Percentiles rank a stretch among this genome's conserved stretches.
These are phyloP conservation scores for Cryptocephalus primarius DNA, from an alignment of 2,888 invertebrate genomes.

Conservation along the genomic window DNA sequence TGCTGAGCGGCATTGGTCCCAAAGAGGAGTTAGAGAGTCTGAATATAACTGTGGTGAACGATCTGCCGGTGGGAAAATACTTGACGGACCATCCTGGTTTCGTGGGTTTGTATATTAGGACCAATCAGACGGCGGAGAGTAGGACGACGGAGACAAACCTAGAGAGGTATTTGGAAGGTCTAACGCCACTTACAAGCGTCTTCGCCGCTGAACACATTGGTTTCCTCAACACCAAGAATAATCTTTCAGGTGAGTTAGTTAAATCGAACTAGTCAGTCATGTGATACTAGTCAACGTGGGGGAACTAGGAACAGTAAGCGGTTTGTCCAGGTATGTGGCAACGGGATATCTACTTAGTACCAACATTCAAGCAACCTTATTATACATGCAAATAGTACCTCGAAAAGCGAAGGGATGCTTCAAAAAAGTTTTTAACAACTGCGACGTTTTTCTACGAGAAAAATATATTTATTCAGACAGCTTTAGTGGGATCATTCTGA, in stretches of 20 bases:
- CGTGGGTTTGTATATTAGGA: constrained; percentile 13
- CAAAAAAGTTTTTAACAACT: too few relatives aligned
- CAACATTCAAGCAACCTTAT: too few relatives aligned
- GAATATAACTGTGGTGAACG: constrained; percentile 15
- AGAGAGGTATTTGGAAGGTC: background rate
- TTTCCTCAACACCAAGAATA: constrained; percentile 5
- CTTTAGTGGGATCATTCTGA: too few relatives aligned
- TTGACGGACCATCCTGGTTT: constrained; percentile 22
- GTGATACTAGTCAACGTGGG: too few relatives aligned
- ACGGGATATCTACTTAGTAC: too few relatives aligned
- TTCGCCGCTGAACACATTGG: constrained; percentile 1
- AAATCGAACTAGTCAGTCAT: too few relatives aligned
- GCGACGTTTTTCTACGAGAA: too few relatives aligned
- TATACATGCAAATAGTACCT: too few relatives aligned
- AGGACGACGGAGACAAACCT: background rate
- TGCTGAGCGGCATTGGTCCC: constrained; percentile 26
- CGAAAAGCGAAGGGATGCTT: too few relatives aligned
- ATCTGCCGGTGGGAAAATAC: constrained; percentile 21
- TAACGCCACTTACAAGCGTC: constrained; percentile 1
- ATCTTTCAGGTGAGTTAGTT: background rate
- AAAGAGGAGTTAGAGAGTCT: constrained; percentile 13
- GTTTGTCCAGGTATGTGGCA: too few relatives aligned
- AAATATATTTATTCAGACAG: too few relatives aligned
- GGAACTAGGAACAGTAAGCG: too few relatives aligned
- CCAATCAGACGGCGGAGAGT: constrained; percentile 1